Conservation (phyloP, 2,113 vertebrate genomes). For the Larimichthys crocea region DNA sequence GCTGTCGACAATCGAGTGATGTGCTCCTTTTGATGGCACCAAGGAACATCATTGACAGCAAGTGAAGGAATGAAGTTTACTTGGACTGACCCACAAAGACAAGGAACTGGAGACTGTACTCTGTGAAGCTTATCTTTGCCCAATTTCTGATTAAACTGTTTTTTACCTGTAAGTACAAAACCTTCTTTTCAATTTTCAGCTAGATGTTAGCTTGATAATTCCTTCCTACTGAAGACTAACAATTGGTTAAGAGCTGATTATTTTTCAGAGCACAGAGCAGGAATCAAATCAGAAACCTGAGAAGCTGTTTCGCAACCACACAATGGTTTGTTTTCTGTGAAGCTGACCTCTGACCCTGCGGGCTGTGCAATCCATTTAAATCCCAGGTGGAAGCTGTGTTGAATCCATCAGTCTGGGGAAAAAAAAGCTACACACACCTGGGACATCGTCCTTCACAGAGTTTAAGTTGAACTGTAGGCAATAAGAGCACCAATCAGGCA, state of each 20-base stretch:
- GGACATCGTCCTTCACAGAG: background rate
- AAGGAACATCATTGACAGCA: background rate
- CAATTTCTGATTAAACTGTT: constrained; percentile 16
- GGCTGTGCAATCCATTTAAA: constrained; percentile 36
- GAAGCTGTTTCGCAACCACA: background rate
- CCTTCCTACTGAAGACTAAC: background rate
- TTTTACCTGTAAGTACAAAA: constrained; percentile 70
- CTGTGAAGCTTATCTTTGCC: constrained; percentile 30
- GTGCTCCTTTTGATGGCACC: background rate
- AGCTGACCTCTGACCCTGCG: constrained; percentile 56
- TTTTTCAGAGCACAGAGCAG: background rate
- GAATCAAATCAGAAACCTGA: background rate
- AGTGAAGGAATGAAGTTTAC: constrained; percentile 33
- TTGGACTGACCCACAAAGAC: constrained; percentile 38
- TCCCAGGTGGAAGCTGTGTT: constrained; percentile 34
- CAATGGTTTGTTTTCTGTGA: background rate
- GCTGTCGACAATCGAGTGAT: constrained; percentile 2
- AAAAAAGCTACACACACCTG: constrained; percentile 38
- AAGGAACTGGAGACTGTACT: constrained; percentile 31
- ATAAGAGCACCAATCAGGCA: constrained; percentile 25
- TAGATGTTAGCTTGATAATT: background rate
- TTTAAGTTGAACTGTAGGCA: constrained; percentile 8
- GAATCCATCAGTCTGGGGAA: constrained; percentile 27
- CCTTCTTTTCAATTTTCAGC: constrained; percentile 30
- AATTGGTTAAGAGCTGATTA: background rate